Percentiles rank a stretch among this genome's conserved stretches.
These are phyloP conservation scores for Capitulum mitella DNA, from an alignment of 2,888 invertebrate genomes.

Conservation along the genomic window DNA sequence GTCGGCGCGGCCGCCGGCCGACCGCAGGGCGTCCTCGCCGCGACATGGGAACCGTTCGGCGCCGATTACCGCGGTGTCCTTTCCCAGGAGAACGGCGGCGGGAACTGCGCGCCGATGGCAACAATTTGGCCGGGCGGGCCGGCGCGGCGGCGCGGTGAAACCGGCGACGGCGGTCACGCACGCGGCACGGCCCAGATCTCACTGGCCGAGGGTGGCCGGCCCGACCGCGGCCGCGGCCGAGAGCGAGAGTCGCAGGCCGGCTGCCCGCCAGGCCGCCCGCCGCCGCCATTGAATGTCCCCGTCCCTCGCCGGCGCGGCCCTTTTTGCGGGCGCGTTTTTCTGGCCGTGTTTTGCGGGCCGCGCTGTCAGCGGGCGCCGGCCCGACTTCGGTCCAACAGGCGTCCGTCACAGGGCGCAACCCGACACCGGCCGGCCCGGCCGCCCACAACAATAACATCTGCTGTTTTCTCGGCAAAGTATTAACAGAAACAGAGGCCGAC, in stretches of 20 bases:
- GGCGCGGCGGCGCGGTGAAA: neutral
- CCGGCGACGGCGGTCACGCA: neutral
- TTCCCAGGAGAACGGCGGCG: neutral
- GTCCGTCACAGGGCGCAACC: neutral
- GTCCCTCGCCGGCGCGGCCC: neutral
- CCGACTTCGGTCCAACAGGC: neutral
- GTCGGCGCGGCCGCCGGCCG: neutral
- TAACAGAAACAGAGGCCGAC: neutral
- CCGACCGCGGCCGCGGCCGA: no score
- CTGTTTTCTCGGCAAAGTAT: neutral
- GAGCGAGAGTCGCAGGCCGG: no score
- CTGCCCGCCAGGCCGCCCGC: neutral
- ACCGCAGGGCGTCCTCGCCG: neutral
- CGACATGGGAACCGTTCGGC: neutral
- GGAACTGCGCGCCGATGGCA: neutral
- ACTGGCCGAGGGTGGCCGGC: no score
- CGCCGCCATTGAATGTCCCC: neutral
- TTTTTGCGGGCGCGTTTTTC: neutral
- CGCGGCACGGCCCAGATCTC: no score
- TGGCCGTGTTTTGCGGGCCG: neutral
- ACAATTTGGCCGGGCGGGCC: neutral
- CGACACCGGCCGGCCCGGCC: neutral
- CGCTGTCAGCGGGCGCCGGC: neutral
- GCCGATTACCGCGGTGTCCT: neutral
- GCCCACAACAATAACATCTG: slow-evolving; percentile 6